phyloP scores from a whole-genome alignment of 2,888 invertebrate species.

The Erannis defoliaria region DNA sequence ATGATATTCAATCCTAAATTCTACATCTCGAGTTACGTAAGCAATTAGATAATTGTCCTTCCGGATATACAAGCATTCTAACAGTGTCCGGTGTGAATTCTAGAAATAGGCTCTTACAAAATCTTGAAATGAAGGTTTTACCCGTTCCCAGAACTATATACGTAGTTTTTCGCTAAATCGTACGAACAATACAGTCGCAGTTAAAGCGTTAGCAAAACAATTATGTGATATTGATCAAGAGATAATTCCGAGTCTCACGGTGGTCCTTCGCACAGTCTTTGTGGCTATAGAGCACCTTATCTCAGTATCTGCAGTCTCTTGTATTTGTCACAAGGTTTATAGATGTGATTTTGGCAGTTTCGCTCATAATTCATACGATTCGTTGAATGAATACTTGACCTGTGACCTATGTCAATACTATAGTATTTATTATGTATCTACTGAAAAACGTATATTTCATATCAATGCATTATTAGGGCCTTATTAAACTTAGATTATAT shows the following conservation, averaged over 20 bases:
- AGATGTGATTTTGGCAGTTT: no score
- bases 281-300: conserved; percentile 29
- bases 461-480: no score
- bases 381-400: no score
- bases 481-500: no score
- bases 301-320: conserved; percentile 28
- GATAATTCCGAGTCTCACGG: conserved; percentile 37
- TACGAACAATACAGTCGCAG: conserved; percentile 38
- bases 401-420: no score
- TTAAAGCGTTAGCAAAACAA: conserved; percentile 40
- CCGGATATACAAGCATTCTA: not conserved
- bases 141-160: conserved; percentile 18
- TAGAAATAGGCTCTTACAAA: conserved; percentile 22
- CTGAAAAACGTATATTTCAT: no score
- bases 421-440: no score
- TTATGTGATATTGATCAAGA: conserved; percentile 45
- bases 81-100: conserved; percentile 13
- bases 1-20: conserved; percentile 1
- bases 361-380: no score
- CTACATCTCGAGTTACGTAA: conserved; percentile 6
- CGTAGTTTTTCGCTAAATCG: conserved; percentile 33
- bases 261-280: conserved; percentile 34
- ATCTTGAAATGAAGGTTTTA: conserved; percentile 29
- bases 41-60: conserved; percentile 2
- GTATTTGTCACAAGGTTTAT: conserved; percentile 35